A percentile compares a stretch with the other conserved stretches of the same genome.
Evolutionary conservation across 92 coral and sea anemone species (phyloP).

Genomic region (Zoanthus solanderi): DNA sequence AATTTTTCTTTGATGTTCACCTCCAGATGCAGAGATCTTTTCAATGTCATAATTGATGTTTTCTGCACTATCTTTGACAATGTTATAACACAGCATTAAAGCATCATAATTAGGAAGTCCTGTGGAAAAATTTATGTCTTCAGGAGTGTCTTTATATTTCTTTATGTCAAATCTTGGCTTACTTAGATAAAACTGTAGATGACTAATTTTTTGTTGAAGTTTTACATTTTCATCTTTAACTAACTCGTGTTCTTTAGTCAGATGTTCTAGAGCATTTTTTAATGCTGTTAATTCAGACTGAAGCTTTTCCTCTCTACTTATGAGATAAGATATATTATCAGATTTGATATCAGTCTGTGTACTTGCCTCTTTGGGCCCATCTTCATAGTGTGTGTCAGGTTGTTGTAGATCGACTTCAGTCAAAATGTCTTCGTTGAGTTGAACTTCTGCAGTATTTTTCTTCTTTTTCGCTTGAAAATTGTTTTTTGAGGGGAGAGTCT

Average conservation of each 20-base stretch:
- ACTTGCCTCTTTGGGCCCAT: background rate
- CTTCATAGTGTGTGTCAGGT: background rate
- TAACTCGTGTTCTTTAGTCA: conserved; percentile 37
- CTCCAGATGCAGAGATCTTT: conserved; percentile 36
- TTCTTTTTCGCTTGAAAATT: background rate
- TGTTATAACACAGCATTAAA: conserved; percentile 28
- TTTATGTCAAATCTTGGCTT: conserved; percentile 53
- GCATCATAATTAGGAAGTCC: conserved; percentile 59
- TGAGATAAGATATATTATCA: no score
- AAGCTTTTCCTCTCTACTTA: background rate
- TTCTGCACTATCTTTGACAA: conserved; percentile 43
- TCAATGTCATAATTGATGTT: conserved; percentile 63
- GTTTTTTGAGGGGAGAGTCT: background rate
- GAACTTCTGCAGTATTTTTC: background rate
- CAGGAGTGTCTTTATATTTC: conserved; percentile 55
- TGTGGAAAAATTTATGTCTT: conserved; percentile 62
- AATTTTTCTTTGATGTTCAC: conserved; percentile 9
- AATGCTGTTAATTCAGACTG: background rate
- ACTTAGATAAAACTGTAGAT: background rate
- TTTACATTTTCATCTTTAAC: conserved; percentile 39
- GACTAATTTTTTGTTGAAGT: conserved; percentile 18
- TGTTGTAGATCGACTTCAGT: background rate
- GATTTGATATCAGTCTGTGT: background rate
- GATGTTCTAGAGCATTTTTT: conserved; percentile 14
- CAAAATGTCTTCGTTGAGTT: no score